Evolutionary conservation across 92 coral and sea anemone genomes (phyloP).

Genomic region (Metridium senile): DNA sequence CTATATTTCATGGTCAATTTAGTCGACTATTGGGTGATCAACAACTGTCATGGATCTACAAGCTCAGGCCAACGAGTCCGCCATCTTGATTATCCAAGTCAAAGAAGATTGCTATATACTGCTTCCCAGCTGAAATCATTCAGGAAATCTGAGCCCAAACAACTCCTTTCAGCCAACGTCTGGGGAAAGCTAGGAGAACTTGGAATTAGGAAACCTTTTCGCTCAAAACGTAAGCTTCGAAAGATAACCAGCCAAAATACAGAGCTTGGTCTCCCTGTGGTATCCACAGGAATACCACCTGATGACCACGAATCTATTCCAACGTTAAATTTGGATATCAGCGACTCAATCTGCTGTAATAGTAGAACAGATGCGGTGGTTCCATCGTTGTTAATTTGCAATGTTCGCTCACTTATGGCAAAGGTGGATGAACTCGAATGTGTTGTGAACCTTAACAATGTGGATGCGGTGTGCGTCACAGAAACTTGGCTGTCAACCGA

Average conservation of each 20-base stretch:
- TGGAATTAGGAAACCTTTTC: conserved; percentile 7
- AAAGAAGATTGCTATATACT: not conserved
- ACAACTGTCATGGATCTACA: not conserved
- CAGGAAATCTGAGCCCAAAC: not conserved
- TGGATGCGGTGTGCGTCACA: conserved; percentile 44
- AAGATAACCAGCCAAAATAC: not conserved
- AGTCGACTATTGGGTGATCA: not conserved
- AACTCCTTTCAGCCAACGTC: not conserved
- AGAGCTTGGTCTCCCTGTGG: too few species aligned
- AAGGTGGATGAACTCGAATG: conserved; percentile 57
- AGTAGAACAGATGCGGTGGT: too few species aligned
- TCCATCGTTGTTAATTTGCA: conserved; percentile 25
- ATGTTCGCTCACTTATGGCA: conserved; percentile 22
- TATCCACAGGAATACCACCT: conserved; percentile 9
- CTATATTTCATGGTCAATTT: too few species aligned
- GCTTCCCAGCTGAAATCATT: not conserved
- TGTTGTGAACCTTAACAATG: conserved; percentile 29
- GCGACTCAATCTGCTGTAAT: not conserved
- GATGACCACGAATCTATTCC: not conserved
- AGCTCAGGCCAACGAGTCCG: too few species aligned
- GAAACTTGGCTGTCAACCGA: conserved; percentile 52
- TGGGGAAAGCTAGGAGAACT: conserved; percentile 9
- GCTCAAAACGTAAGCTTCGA: conserved; percentile 4
- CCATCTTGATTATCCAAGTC: not conserved
- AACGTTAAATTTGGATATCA: not conserved